Percentiles rank a stretch among this genome's conserved stretches.
Evolutionary conservation across 2,797 vertebrate genomes (phyloP).

Genomic region (Coranthus polyacanthus): DNA sequence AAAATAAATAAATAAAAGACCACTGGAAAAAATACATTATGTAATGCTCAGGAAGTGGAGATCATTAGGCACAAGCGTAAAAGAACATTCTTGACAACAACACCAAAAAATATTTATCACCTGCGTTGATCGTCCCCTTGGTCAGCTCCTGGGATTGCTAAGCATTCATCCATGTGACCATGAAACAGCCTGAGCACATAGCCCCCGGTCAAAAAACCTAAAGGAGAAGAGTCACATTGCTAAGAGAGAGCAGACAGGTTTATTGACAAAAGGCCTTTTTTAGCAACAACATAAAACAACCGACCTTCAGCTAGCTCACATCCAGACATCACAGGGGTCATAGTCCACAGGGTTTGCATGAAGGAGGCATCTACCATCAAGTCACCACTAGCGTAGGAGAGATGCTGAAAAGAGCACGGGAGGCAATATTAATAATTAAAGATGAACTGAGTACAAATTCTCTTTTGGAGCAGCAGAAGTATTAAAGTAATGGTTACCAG

Average conservation of each 20-base stretch:
- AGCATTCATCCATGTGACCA: constrained; percentile 96
- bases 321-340: constrained; percentile 95
- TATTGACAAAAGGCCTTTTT: background rate
- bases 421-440: background rate
- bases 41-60: too few relatives aligned
- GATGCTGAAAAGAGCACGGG: constrained; percentile 83
- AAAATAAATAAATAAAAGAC: too few relatives aligned
- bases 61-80: too few relatives aligned
- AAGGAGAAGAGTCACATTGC: background rate
- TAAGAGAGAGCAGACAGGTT: background rate
- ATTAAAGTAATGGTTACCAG: constrained; percentile 82
- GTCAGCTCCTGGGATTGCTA: constrained; percentile 91
- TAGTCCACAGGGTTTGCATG: constrained; percentile 98
- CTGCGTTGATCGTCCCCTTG: constrained; percentile 93
- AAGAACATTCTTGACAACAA: background rate
- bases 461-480: background rate
- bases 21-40: too few relatives aligned
- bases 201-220: constrained; percentile 92
- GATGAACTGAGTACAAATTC: background rate
- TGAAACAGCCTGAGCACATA: constrained; percentile 94
- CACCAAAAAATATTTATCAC: constrained; percentile 66
- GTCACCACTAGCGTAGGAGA: constrained; percentile 94
- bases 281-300: constrained; percentile 1
- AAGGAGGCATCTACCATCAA: constrained; percentile 96
- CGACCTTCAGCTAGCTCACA: constrained; percentile 92